These are phyloP conservation scores for Tricholauxania praeusta DNA, from an alignment of 2,888 invertebrate species.

Conservation along the genomic window DNA sequence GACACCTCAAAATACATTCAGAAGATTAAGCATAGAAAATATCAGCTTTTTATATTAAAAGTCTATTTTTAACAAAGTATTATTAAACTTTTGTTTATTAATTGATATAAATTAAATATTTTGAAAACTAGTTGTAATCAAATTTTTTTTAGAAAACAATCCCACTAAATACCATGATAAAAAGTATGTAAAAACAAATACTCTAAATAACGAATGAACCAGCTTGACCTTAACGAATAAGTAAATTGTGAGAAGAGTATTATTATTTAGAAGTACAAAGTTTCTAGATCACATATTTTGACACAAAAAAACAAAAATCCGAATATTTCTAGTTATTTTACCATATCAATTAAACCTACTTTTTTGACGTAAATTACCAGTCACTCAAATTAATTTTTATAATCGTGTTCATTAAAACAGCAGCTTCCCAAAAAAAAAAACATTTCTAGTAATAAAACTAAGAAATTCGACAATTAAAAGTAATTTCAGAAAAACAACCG, in stretches of 20 bases:
- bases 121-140: too few species aligned
- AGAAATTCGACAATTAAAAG: slow-evolving; percentile 1
- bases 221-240: slow-evolving; percentile 9
- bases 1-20: too few species aligned
- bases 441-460: neutral
- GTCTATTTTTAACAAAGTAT: too few species aligned
- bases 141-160: too few species aligned
- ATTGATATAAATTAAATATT: too few species aligned
- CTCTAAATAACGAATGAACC: neutral
- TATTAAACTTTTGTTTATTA: too few species aligned
- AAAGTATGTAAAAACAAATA: too few species aligned
- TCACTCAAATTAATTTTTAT: slow-evolving; percentile 12
- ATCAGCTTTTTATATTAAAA: too few species aligned
- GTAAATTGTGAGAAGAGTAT: neutral
- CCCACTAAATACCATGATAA: too few species aligned
- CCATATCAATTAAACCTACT: slow-evolving; percentile 1
- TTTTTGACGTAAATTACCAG: neutral
- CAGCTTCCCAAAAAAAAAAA: neutral
- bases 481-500: slow-evolving; percentile 1
- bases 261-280: neutral
- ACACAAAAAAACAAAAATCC: slow-evolving; percentile 1
- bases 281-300: neutral
- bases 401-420: neutral
- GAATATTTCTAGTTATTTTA: slow-evolving; percentile 1
- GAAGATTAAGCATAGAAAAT: too few species aligned